These are phyloP conservation scores for Macrophya annulata DNA, from an alignment of 2,888 invertebrate species.

Conservation along the genomic window DNA sequence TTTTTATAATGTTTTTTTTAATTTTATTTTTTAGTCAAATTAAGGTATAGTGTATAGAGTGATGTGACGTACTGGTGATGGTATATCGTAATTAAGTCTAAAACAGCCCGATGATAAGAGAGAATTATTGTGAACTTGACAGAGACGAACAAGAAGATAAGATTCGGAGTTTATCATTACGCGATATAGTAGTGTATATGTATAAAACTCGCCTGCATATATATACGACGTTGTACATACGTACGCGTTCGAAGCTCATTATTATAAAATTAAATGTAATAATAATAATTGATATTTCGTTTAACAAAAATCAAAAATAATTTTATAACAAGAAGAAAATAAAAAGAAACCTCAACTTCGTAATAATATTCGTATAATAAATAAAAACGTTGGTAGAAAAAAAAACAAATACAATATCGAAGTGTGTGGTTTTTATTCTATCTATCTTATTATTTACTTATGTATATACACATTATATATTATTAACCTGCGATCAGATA, in stretches of 20 bases:
- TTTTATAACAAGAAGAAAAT: neutral
- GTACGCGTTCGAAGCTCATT: neutral
- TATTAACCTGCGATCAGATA: neutral
- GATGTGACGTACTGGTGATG: neutral
- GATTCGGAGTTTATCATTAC: neutral
- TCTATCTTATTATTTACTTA: neutral
- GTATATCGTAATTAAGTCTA: neutral
- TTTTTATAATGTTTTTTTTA: neutral
- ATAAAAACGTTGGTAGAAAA: neutral
- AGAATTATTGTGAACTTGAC: conserved; percentile 35
- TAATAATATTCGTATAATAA: neutral
- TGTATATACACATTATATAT: neutral
- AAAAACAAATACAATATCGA: neutral
- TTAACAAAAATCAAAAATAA: neutral
- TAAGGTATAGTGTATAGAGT: neutral
- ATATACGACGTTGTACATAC: too few species aligned
- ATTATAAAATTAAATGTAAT: neutral
- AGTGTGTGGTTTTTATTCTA: neutral
- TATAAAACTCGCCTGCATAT: too few species aligned
- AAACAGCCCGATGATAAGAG: conserved; percentile 16
- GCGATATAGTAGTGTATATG: neutral
- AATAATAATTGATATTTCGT: conserved; percentile 8
- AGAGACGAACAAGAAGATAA: conserved; percentile 38
- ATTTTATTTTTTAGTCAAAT: neutral
- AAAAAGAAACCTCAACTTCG: neutral